phyloP scores from a whole-genome alignment of 2,888 invertebrate genomes.

The Fissipunctia ypsillon region DNA sequence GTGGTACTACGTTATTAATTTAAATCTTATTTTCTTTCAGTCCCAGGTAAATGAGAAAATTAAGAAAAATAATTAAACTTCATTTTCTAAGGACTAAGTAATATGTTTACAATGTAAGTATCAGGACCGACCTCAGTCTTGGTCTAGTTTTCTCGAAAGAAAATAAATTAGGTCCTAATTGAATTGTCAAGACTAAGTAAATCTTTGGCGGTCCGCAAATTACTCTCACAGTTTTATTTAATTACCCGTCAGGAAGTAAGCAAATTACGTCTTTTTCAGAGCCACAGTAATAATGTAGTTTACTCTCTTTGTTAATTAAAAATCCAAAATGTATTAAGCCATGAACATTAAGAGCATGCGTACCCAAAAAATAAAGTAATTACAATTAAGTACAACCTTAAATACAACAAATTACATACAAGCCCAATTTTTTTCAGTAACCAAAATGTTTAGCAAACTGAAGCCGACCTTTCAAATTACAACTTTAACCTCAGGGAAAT shows the following conservation, averaged over 20 bases:
- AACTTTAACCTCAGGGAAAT: background rate
- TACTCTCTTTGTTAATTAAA: background rate
- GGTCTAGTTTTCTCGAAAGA: background rate
- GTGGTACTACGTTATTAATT: too few relatives aligned
- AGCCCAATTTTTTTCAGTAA: conserved; percentile 7
- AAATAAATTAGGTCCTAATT: conserved; percentile 49
- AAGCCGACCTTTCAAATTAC: background rate
- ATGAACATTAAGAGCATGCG: background rate
- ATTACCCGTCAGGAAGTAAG: conserved; percentile 18
- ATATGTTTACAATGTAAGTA: too few relatives aligned
- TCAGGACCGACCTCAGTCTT: background rate
- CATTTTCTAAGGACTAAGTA: too few relatives aligned
- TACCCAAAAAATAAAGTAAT: background rate
- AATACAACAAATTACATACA: conserved; percentile 6
- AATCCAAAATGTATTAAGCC: background rate
- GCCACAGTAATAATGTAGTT: background rate
- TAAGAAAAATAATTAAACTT: too few relatives aligned
- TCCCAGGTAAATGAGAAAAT: too few relatives aligned
- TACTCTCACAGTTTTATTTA: conserved; percentile 46
- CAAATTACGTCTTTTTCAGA: background rate
- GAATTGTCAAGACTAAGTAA: conserved; percentile 39
- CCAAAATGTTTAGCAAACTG: conserved; percentile 1
- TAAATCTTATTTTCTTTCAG: too few relatives aligned
- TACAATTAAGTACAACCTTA: background rate
- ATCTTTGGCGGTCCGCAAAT: conserved; percentile 29